Conservation (phyloP, 2,888 invertebrate species). For the Meloe dianella region DNA sequence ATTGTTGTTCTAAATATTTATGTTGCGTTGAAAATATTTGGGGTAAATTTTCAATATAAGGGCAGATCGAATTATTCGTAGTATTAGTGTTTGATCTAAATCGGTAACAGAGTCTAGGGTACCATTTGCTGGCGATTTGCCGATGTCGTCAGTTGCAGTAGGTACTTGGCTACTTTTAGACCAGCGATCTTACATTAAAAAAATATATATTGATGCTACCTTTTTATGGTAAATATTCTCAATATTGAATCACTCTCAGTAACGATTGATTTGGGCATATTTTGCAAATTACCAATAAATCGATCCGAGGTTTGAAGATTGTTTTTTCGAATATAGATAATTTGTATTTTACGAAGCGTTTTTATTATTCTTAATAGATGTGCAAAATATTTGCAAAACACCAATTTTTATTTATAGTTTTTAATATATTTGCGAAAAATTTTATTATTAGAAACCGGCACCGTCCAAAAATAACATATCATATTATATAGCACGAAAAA, state of each 20-base stretch:
- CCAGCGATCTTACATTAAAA: conserved; percentile 45
- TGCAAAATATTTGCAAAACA: conserved; percentile 1
- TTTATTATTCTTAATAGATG: conserved; percentile 32
- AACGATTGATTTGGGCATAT: too few relatives aligned
- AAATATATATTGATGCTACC: conserved; percentile 35
- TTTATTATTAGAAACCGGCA: conserved; percentile 52
- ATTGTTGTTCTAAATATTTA: conserved; percentile 18
- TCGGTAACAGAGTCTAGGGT: conserved; percentile 56
- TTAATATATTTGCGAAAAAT: conserved; percentile 46
- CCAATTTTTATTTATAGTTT: conserved; percentile 35
- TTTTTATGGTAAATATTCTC: conserved; percentile 15
- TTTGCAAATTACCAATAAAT: neutral
- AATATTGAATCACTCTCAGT: neutral
- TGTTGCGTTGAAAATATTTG: conserved; percentile 16
- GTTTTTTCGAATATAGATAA: neutral
- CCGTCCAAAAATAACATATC: conserved; percentile 54
- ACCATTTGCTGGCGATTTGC: conserved; percentile 55
- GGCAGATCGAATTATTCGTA: conserved; percentile 34
- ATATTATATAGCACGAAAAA: conserved; percentile 45
- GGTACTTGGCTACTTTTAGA: conserved; percentile 55
- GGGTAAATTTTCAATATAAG: conserved; percentile 20
- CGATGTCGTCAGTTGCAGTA: conserved; percentile 56
- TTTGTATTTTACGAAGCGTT: conserved; percentile 33
- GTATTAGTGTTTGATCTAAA: conserved; percentile 49
- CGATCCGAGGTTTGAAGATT: neutral